Base-by-base conservation (phyloP, 37 sponge, comb jelly and placozoan species). In the Chondrosia reniformis region DNA sequence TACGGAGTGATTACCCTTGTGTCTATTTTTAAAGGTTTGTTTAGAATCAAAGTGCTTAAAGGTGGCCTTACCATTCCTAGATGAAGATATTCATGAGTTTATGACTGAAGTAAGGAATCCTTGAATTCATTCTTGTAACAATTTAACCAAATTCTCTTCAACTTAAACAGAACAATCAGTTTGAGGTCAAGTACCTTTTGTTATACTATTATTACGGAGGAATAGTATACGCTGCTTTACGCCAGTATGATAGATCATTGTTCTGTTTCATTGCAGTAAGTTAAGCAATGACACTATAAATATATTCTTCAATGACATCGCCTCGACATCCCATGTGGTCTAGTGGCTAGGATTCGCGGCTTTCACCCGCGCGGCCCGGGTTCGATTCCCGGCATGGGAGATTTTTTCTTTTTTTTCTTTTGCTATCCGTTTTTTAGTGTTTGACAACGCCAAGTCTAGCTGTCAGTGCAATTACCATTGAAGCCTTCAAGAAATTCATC, bases 121-220 rank as follows among this genome's bases (percentile, higher is more conserved):
- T 1, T 2, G n/a, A 9, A 9, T 2, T 34, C 36, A 61, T 12
- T 61, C 27, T 28, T 24, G 17, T 22, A 61, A 22, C 13, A 24
- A 15, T 49, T 59, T 59, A 6, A 25, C 28, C 28, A 6, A 6
- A 13, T 25, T 13, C 22, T 19, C 22, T 59, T 59, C 22, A 36
- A 62, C 56, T 85, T 45, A 39, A 38, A 6, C 55, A 92, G 93
- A 75, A 78, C 10, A 45, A 38, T 1, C 86, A 84, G 77, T 80
- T 94, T 75, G 97, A 96, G 49, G 75, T 76, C 2, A 76, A 83
- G 62, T 73, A 84, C 25, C 74, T 96, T 22, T 67, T 96, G 17
- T 84, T 85, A 15, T 96, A 83, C 85, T 93, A 83, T 81, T 96
- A 96, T 61, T 96, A 96, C 85, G 97, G 97, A 41, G 97, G 97